Conservation (phyloP, 1,140 invertebrate species). For the Phenacoccus solenopsis region DNA sequence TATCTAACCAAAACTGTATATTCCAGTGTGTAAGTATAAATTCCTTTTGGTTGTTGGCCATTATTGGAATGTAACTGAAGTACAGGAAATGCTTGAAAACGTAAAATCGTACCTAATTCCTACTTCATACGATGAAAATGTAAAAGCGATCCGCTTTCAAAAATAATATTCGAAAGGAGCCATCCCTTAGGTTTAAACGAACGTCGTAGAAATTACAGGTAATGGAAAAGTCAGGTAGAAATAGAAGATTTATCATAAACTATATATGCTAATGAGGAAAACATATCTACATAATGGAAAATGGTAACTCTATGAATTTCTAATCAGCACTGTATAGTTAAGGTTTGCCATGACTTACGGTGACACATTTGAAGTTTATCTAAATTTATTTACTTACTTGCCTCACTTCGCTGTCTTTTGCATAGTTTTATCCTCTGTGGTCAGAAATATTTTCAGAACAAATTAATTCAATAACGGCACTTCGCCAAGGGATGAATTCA, state of each 20-base stretch:
- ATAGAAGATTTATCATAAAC: neutral
- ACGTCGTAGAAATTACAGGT: neutral
- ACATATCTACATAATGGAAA: constrained; percentile 3
- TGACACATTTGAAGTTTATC: neutral
- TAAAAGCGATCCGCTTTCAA: too few relatives aligned
- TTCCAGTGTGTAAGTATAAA: too few relatives aligned
- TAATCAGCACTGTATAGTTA: neutral
- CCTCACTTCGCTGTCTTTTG: neutral
- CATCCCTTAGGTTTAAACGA: too few relatives aligned
- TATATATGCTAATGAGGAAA: neutral
- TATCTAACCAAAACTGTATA: too few relatives aligned
- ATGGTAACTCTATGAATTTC: neutral
- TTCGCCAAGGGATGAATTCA: neutral
- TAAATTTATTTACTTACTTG: neutral
- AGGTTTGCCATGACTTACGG: neutral
- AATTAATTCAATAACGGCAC: neutral
- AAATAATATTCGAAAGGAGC: too few relatives aligned
- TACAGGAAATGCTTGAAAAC: too few relatives aligned
- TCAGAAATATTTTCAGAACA: neutral
- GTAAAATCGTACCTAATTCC: too few relatives aligned
- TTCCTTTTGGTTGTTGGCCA: too few relatives aligned
- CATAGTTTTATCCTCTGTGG: neutral
- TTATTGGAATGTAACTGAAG: too few relatives aligned
- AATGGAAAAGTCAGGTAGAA: constrained; percentile 1
- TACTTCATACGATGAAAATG: too few relatives aligned